A percentile compares a stretch with the other conserved stretches of the same genome.
Evolutionary conservation across 2,113 vertebrate genomes (phyloP).

Genomic region (Phyllostomus hastatus): DNA sequence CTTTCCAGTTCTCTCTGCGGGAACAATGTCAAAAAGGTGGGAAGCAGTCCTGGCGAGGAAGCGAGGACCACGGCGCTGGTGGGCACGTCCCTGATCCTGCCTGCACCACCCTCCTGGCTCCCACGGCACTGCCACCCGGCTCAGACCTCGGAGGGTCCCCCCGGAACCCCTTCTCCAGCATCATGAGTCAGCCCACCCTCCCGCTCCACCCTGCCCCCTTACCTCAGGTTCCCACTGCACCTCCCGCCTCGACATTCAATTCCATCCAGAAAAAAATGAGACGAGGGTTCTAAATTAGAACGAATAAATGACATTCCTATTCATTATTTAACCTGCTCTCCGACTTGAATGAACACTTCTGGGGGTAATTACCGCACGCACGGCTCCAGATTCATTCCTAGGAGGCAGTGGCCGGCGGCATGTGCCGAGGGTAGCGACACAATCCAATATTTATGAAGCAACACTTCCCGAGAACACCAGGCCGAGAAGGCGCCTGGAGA

Average conservation of each 20-base stretch:
- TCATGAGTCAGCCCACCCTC: not conserved
- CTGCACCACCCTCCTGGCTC: not conserved
- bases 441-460: conserved; percentile 68
- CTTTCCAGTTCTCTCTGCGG: not conserved
- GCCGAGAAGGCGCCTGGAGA: not conserved
- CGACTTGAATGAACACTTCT: conserved; percentile 69
- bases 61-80: not conserved
- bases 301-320: conserved; percentile 72
- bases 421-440: conserved; percentile 34
- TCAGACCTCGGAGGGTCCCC: not conserved
- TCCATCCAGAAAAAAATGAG: conserved; percentile 71
- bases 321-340: conserved; percentile 81
- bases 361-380: conserved; percentile 70
- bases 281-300: conserved; percentile 66
- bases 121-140: fast-evolving
- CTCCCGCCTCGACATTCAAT: conserved; percentile 28
- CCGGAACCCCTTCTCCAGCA: not conserved
- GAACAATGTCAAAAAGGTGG: not conserved
- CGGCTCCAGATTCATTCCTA: conserved; percentile 61
- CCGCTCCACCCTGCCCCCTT: fast-evolving
- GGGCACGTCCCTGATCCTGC: not conserved
- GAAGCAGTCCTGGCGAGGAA: not conserved
- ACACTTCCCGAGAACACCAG: not conserved
- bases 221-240: not conserved
- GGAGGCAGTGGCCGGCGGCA: conserved; percentile 29